These are phyloP conservation scores for Nematostella vectensis DNA, from an alignment of 92 coral and sea anemone species.

Conservation along the genomic window DNA sequence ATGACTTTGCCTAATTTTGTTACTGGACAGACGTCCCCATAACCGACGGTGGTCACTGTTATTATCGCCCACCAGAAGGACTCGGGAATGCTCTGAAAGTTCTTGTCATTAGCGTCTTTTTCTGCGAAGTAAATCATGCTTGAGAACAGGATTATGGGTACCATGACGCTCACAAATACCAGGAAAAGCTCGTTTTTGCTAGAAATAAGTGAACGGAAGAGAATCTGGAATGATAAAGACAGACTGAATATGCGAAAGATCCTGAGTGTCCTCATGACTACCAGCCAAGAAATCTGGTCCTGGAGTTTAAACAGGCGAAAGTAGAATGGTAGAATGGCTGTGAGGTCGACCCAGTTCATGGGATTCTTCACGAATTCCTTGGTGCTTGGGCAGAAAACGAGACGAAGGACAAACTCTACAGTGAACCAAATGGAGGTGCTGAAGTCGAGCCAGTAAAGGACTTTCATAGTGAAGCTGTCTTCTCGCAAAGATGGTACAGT, in stretches of 20 bases:
- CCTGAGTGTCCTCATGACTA: constrained; percentile 69
- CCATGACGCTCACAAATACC: constrained; percentile 72
- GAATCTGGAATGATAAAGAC: constrained; percentile 85
- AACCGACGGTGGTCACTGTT: constrained; percentile 93
- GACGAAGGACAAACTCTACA: constrained; percentile 69
- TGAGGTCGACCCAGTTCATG: constrained; percentile 88
- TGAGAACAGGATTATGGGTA: constrained; percentile 84
- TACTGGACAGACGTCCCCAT: constrained; percentile 89
- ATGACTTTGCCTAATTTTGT: constrained; percentile 88
- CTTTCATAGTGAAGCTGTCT: constrained; percentile 33
- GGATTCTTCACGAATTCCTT: constrained; percentile 54
- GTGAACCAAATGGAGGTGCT: constrained; percentile 88
- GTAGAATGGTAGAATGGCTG: constrained; percentile 78
- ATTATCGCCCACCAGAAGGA: constrained; percentile 99
- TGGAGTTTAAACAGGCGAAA: constrained; percentile 50
- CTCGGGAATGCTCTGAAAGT: constrained; percentile 89
- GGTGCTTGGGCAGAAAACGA: constrained; percentile 68
- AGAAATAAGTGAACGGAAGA: constrained; percentile 78
- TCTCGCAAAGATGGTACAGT: constrained; percentile 58
- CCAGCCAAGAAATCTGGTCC: constrained; percentile 68
- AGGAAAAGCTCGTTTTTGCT: constrained; percentile 86
- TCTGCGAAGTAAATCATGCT: constrained; percentile 91
- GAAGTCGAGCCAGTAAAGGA: constrained; percentile 49
- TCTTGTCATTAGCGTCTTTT: constrained; percentile 68
- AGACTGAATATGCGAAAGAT: constrained; percentile 75